These are phyloP conservation scores for Xiphophorus birchmanni DNA, from an alignment of 2,797 vertebrate species.

Conservation along the genomic window DNA sequence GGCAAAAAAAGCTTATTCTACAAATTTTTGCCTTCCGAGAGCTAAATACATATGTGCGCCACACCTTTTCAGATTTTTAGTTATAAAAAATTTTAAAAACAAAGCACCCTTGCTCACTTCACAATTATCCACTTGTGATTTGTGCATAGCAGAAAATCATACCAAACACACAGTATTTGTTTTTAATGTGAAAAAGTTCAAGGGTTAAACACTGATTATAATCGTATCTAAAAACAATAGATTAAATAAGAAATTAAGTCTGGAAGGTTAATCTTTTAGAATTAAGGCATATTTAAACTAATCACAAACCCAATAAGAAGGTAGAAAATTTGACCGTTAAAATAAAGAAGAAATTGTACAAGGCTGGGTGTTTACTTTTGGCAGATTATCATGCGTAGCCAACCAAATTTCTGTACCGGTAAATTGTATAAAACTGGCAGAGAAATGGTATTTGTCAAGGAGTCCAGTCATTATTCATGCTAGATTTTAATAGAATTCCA, in stretches of 20 bases:
- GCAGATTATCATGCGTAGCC: conserved; percentile 36
- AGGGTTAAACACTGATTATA: neutral
- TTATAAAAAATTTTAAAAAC: neutral
- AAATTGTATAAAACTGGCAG: conserved; percentile 54
- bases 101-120: neutral
- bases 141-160: neutral
- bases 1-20: neutral
- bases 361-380: conserved; percentile 40
- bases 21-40: neutral
- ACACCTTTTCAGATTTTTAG: neutral
- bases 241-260: conserved; percentile 22
- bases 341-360: conserved; percentile 35
- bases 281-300: conserved; percentile 9
- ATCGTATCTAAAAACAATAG: conserved; percentile 25
- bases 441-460: conserved; percentile 45
- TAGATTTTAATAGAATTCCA: conserved; percentile 64
- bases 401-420: conserved; percentile 33
- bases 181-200: neutral
- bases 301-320: conserved; percentile 57
- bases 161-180: neutral
- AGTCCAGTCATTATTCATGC: conserved; percentile 31
- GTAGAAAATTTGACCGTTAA: conserved; percentile 60
- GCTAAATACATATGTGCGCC: neutral
- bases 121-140: neutral
- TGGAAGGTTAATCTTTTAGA: conserved; percentile 32